Evolutionary conservation across 2,888 invertebrate species (phyloP), one percentile per base, ranked within the genome.

Genomic region (Campaea margaritaria): DNA sequence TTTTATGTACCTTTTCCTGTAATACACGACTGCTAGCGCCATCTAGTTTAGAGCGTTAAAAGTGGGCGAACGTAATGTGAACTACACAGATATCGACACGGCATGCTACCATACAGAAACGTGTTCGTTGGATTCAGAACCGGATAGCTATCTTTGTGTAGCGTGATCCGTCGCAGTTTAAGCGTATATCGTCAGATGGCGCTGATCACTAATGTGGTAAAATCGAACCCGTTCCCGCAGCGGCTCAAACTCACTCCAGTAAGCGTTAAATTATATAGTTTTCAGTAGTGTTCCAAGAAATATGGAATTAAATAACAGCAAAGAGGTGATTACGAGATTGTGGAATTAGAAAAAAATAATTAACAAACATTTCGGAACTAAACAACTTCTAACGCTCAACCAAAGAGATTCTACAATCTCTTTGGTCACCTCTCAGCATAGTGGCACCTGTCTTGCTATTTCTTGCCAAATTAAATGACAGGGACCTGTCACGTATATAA

Each of bases 101-200:
- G 5, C 43, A 48, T 7, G 13, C 4, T 16, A 14, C 12, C 15
- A 2, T n/a, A 45, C 9, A 8, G 8, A 39, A 41, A 21, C 36
- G 36, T 36, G 36, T n/a, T 36, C 4, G 13, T 39, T 3, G 39
- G 14, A 39, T 8, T 39, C 14, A 4, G 13, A 39, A 39, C 13
- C 11, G 3, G 1, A 39, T 14, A 13, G 7, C 8, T 5, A 13
- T 11, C 14, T 39, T 13, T 13, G 13, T 2, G 3, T 14, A 14
- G 7, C 10, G 9, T 31, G 31, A 3, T 31, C 31, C 31, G 9
- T 39, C 21, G 15, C 8, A 55, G 60, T 60, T 38, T 7, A 13
- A 28, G 2, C 1, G 16, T 42, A 36, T 3, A 31, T 21, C 16
- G 27, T 31, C 63, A 78, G 79, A 73, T 75, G 78, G 73, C 76